Base-by-base conservation (phyloP, 2,113 vertebrate genomes). In the Sorex fumeus region DNA sequence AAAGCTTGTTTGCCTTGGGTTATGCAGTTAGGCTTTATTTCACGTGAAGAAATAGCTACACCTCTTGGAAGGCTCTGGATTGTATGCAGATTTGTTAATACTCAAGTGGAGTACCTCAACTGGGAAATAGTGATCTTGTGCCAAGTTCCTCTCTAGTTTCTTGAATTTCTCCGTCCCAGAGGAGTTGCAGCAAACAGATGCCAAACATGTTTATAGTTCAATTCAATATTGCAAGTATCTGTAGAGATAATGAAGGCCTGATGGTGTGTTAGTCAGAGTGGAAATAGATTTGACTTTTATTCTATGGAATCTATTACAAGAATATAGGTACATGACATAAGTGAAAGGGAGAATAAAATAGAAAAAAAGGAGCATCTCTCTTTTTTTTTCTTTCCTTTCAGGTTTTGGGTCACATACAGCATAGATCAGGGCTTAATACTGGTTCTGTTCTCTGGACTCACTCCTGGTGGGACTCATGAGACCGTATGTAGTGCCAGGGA, bases 251-350 rank as follows among this genome's bases (percentile, higher is more conserved):
- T 1, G 32, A 91, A 92, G 70, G 28, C 47, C 53, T 70, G 92
- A 45, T 40, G 21, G 45, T 34, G 2, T 25, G 43, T 64, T 34
- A 40, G 82, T 66, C 82, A 50, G 66, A 79, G n/a, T 75, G 87
- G 43, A 93, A 90, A 79, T 62, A 64, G 32, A 60, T 32, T 36
- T 62, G n/a, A 74, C 47, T 79, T 90, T 60, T 45, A n/a, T 28
- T 87, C 90, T 94, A 74, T 66, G 67, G 62, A 81, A 64, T 66
- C 16, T 57, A 32, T 86, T 79, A 40, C 82, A 71, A 91, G 79
- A 34, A 88, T 71, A 13, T 80, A 60, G 84, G 90, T 79, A 28
- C 6, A 62, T 3, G 1, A 67, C 34, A 83, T 6, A 34, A 25
- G 10, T 80, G 32, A 86, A 21, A 83, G 36, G 83, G 21, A 66